Conservation (phyloP, 2,113 vertebrate species). For the Gila orcuttii region DNA sequence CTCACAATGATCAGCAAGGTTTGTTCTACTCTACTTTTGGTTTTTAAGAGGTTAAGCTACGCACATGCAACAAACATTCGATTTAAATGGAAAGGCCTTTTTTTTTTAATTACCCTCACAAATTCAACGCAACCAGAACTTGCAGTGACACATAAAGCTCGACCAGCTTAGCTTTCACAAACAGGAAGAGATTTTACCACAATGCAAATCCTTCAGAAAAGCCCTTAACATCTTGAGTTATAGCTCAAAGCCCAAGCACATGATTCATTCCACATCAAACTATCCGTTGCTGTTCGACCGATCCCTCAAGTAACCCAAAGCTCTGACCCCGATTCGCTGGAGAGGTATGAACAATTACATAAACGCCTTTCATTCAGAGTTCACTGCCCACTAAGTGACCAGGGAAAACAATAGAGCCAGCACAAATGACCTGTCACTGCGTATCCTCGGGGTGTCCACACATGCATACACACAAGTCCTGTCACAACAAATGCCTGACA, state of each 20-base stretch:
- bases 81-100: not conserved
- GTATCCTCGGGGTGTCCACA: constrained; percentile 19
- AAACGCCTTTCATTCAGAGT: constrained; percentile 36
- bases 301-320: constrained; percentile 32
- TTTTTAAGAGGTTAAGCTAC: not conserved
- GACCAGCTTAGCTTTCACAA: constrained; percentile 13
- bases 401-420: constrained; percentile 41
- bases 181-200: constrained; percentile 29
- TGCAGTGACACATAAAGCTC: not conserved
- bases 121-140: not conserved
- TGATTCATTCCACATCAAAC: constrained; percentile 40
- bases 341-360: constrained; percentile 47
- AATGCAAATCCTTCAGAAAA: constrained; percentile 21
- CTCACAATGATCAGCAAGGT: not conserved
- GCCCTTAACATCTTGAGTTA: constrained; percentile 1
- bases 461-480: constrained; percentile 11
- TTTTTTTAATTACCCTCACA: not conserved
- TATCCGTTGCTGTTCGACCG: not conserved
- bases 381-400: constrained; percentile 39
- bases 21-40: constrained; percentile 2
- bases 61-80: constrained; percentile 3
- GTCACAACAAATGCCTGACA: constrained; percentile 38
- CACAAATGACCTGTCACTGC: constrained; percentile 33
- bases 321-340: not conserved
- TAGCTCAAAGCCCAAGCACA: constrained; percentile 43